Evolutionary conservation across 1,140 invertebrate species (phyloP), one percentile per base, ranked within the genome.

Genomic region (Achatina immaculata): DNA sequence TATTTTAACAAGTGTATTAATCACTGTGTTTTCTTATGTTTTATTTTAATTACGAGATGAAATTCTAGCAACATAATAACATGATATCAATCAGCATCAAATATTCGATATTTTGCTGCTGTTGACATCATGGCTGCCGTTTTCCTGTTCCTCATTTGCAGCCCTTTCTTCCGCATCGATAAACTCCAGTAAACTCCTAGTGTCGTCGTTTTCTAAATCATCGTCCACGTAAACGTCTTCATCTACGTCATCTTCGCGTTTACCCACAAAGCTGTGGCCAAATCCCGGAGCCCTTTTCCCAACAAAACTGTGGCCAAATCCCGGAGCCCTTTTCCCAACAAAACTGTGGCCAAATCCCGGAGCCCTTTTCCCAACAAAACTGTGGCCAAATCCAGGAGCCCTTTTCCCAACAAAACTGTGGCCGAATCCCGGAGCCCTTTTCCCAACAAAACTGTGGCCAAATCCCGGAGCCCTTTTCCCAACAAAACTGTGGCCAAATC

Each of bases 371-470:
- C 78, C 81, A 11, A 81, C 62, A 65, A 81, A 81, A 3, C 74
- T 68, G 36, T 81, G 74, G 0, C 28, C 28, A 58, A 78, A 40
- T 0, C 65, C 19, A 40, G 73, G 75, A n/a, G n/a, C 11, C 40
- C 82, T 36, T 66, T 83, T 83, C 0, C 82, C 82, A 0, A 83
- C 45, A 69, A 83, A 83, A n/a, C 69, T 38, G 42, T 83, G 73
- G 0, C 43, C 28, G 58, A 83, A 83, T 14, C 34, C 45, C 6
- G 82, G 78, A 3, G 31, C 28, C 2, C 62, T 55, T 24, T 65
- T 42, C 7, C 51, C 66, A 0, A 68, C 82, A 48, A 83, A 48
- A n/a, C 58, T 62, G 9, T 77, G 24, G 0, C 43, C 51, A 36
- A 72, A 73, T 0, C 34, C 48, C 6, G 31, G 31, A 3, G 58